phyloP scores from a whole-genome alignment of 2,797 vertebrate species.

The Taeniopygia guttata region DNA sequence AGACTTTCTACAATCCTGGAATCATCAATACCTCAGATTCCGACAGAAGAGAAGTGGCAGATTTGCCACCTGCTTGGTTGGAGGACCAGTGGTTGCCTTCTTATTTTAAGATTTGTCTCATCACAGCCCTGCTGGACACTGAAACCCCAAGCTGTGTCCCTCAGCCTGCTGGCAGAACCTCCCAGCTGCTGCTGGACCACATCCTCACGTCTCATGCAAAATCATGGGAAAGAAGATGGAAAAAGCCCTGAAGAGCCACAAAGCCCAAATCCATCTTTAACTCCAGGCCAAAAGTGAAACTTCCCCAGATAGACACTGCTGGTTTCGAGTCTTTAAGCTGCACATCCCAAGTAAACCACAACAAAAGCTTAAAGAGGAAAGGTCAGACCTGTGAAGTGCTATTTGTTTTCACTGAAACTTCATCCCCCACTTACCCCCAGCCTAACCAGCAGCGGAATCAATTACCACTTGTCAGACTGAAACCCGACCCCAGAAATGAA shows the following conservation, averaged over 20 bases:
- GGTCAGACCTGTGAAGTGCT: conserved; percentile 84
- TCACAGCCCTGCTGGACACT: neutral
- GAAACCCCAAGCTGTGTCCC: neutral
- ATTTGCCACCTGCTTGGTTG: neutral
- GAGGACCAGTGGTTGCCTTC: neutral
- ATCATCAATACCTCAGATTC: too few species aligned
- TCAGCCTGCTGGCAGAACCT: neutral
- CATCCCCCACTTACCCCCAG: conserved; percentile 93
- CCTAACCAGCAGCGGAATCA: conserved; percentile 93
- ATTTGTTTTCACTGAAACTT: conserved; percentile 99
- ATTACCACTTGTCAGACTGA: conserved; percentile 98
- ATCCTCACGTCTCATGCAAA: neutral
- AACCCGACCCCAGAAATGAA: conserved; percentile 84
- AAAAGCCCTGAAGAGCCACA: neutral
- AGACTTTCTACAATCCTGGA: too few species aligned
- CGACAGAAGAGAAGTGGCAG: neutral
- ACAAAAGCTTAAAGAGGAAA: conserved; percentile 79
- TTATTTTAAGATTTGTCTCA: neutral
- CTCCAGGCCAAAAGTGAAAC: neutral
- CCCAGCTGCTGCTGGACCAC: neutral
- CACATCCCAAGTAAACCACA: conserved; percentile 73
- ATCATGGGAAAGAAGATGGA: neutral
- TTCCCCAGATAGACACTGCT: conserved; percentile 41
- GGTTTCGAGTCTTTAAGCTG: conserved; percentile 58
- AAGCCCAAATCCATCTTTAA: conserved; percentile 16